Base-by-base conservation (phyloP, 1,140 invertebrate genomes). In the Lanistes nyassanus region DNA sequence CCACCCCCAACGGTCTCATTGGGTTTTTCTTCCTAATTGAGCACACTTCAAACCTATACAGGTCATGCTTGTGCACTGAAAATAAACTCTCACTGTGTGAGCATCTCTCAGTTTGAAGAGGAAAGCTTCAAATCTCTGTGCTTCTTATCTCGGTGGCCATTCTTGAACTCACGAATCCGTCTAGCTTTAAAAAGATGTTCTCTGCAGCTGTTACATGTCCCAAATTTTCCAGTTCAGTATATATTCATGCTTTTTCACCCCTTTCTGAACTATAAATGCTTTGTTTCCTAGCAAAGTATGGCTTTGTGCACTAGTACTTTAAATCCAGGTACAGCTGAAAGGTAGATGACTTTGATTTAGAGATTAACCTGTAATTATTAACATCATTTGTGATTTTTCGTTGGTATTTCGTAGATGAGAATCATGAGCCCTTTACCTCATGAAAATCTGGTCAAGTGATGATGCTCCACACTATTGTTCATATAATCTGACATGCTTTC, bases 371-470 rank as follows among this genome's bases (percentile, higher is more conserved):
- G 56, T 60, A 60, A n/a, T 31, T 60, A 26, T 60, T n/a, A 60
- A 60, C n/a, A 60, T 23, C 29, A 31, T 60, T 60, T 60, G 56
- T 60, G 56, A 60, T 60, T 60, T 60, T 60, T 23, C 7, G 23
- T 60, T 60, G 56, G 56, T 60, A 31, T 60, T 60, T 60, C n/a
- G 56, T 60, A 60, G 56, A 60, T 60, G 56, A 60, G 23, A 60
- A 60, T 60, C 56, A 60, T 60, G 56, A 60, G 56, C 56, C 29
- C 56, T 60, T 60, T 60, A 60, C 56, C 56, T 60, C 56, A 60
- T 60, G 56, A 60, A 60, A 60, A 60, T 60, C 56, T 23, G 56
- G 56, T 60, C 29, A 60, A 60, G 56, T 60, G 56, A 60, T 60
- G 56, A 60, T 60, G 56, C 56, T 60, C 56, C 56, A 60, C 56